Conservation (phyloP, 2,797 vertebrate species). For the Poeciliopsis paucimaculata region DNA sequence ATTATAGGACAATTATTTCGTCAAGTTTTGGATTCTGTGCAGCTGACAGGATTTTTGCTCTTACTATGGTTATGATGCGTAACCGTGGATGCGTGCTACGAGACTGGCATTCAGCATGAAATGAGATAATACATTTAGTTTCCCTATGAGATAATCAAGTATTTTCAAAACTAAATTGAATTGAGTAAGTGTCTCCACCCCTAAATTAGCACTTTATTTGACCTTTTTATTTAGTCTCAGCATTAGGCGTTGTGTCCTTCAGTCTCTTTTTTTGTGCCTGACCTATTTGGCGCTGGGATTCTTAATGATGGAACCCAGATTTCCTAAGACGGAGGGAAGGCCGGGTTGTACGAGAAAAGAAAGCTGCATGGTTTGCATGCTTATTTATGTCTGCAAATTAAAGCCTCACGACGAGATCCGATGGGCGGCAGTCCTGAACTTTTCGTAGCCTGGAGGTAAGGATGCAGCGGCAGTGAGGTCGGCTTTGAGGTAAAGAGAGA, state of each 20-base stretch:
- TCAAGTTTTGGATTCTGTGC: neutral
- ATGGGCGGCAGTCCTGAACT: neutral
- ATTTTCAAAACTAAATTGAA: neutral
- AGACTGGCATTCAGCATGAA: neutral
- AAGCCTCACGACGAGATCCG: neutral
- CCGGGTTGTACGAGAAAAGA: neutral
- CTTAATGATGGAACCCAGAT: neutral
- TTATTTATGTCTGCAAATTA: neutral
- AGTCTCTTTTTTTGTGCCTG: neutral
- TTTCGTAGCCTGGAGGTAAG: neutral
- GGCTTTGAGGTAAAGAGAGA: neutral
- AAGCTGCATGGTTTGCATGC: neutral
- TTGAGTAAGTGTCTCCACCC: neutral
- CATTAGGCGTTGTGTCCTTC: neutral
- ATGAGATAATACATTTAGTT: neutral
- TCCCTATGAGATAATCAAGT: neutral
- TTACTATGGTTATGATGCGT: neutral
- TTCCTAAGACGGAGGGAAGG: neutral
- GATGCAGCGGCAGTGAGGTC: neutral
- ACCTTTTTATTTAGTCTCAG: neutral
- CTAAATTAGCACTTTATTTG: neutral
- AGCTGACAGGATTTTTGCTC: neutral
- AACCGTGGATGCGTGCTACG: neutral
- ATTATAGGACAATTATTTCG: neutral
- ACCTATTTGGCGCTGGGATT: neutral